Base-by-base conservation (phyloP, 1,140 invertebrate genomes). In the Drosophila takahashii region DNA sequence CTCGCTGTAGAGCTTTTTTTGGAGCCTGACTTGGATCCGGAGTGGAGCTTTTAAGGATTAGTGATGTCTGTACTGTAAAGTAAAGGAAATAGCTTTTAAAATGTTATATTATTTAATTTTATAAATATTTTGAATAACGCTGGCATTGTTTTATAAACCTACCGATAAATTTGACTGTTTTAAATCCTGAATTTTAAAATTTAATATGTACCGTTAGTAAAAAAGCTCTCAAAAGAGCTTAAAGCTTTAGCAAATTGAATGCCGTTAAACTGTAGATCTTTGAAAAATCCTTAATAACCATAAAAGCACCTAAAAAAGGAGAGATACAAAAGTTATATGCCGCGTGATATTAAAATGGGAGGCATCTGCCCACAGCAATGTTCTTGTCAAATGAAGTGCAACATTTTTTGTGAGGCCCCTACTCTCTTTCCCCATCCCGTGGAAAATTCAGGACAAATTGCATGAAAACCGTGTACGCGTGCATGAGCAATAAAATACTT, bases 401-500 rank as follows among this genome's bases (percentile, higher is more conserved):
- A 57, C 50, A 70, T 27, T 34, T 32, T 44, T 2, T 9, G 15
- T 37, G 16, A n/a, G n/a, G 16, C 15, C 37, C n/a, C 8, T 16
- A 9, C 8, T 48, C 16, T 26, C 11, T 29, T 4, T 5, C 29
- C 26, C 15, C 44, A 58, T 45, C n/a, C 18, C 26, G 34, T 29
- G 10, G 16, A 39, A 50, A 29, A 29, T 41, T 16, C 36, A 50
- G 45, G 36, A 60, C 42, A 61, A 73, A 74, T 73, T 74, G 71
- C 69, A 74, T 50, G 71, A 50, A 73, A 52, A 54, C 69, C 52
- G 56, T 61, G 71, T 72, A 52, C 71, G 71, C 71, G 57, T 74
- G 71, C 71, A 74, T 75, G 70, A 51, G 72, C 72, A 74, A 75
- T 75, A 75, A 74, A 75, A 65, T 75, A 65, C 72, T 75, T 75